A percentile compares a stretch with the other conserved stretches of the same genome.
Evolutionary conservation across 2,888 invertebrate genomes (phyloP).

Genomic region (Sesia bembeciformis): DNA sequence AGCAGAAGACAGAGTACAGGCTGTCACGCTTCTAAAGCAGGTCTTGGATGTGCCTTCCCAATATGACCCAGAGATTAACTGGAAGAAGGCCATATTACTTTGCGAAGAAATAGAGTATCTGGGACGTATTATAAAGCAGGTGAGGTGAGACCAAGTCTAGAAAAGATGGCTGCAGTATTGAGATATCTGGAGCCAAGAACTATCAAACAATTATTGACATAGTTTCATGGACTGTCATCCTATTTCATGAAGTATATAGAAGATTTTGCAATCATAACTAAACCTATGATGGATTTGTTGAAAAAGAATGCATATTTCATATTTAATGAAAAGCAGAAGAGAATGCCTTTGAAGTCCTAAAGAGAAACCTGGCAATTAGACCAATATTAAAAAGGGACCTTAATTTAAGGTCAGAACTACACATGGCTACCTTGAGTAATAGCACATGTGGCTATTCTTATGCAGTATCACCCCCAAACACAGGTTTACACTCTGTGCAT

Average conservation of each 20-base stretch:
- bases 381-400: not conserved
- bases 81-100: not conserved
- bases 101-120: not conserved
- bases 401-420: not conserved
- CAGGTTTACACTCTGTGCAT: not conserved
- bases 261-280: not conserved
- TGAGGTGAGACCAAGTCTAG: not conserved
- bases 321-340: not conserved
- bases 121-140: not conserved
- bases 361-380: not conserved
- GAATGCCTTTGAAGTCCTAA: not conserved
- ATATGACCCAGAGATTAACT: not conserved
- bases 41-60: constrained; percentile 2
- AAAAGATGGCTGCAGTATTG: not conserved
- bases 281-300: not conserved
- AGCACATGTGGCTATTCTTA: not conserved
- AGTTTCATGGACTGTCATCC: not conserved
- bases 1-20: not conserved
- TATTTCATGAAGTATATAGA: not conserved
- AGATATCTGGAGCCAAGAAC: not conserved
- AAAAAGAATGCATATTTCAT: not conserved
- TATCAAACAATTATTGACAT: not conserved
- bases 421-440: not conserved
- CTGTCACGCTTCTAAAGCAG: not conserved
- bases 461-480: not conserved